phyloP scores from a whole-genome alignment of 2,113 vertebrate genomes.

The Coregonus clupeaformis region DNA sequence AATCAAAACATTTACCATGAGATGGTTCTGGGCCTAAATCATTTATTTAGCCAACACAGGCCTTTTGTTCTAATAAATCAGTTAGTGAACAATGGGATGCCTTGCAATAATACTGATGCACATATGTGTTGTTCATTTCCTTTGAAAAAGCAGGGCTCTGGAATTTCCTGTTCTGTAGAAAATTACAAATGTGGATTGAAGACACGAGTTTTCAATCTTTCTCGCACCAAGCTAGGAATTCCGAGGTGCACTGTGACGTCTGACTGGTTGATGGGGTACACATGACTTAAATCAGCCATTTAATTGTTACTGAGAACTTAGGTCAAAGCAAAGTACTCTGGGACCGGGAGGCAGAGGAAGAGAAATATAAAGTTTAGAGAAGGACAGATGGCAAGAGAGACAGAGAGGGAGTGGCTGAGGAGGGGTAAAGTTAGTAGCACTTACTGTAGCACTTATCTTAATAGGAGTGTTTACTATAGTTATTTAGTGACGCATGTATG shows the following conservation, averaged over 20 bases:
- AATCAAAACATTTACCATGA: not conserved
- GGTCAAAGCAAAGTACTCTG: slow-evolving; percentile 14
- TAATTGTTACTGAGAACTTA: slow-evolving; percentile 40
- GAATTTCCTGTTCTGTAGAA: slow-evolving; percentile 21
- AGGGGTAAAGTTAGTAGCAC: no score
- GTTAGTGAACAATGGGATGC: not conserved
- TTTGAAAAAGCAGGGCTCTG: slow-evolving; percentile 4
- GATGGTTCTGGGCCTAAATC: not conserved
- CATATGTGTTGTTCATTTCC: slow-evolving; percentile 1
- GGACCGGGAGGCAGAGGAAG: not conserved
- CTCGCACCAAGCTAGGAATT: slow-evolving; percentile 13
- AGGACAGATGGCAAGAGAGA: no score
- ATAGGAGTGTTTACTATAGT: no score
- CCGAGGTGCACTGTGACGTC: slow-evolving; percentile 25
- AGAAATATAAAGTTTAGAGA: no score
- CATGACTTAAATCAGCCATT: slow-evolving; percentile 61
- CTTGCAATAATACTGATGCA: not conserved
- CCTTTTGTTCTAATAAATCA: not conserved
- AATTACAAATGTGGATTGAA: slow-evolving; percentile 28
- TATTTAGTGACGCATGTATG: no score
- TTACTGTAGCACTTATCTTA: no score
- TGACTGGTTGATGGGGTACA: slow-evolving; percentile 42
- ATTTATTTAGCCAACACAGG: not conserved
- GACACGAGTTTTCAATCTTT: slow-evolving; percentile 53
- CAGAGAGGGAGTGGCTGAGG: no score